phyloP scores from a whole-genome alignment of 1,140 invertebrate species.

The Aradophagus sp. region DNA sequence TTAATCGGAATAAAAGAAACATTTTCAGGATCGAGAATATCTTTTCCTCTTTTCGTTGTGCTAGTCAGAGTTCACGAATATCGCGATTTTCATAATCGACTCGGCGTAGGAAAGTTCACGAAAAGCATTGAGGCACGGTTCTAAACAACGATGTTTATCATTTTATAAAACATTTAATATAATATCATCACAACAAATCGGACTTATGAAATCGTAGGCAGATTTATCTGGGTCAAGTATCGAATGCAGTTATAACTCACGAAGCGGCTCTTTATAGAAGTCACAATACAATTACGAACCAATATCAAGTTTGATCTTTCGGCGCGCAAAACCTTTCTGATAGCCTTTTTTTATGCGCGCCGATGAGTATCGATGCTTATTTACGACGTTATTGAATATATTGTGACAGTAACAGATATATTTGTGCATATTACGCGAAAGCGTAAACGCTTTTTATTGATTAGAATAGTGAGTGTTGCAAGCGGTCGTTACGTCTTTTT shows the following conservation, averaged over 20 bases:
- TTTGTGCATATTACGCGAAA: no score
- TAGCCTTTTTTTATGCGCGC: constrained; percentile 28
- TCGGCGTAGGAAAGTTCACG: constrained; percentile 28
- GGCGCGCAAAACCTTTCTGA: constrained; percentile 40
- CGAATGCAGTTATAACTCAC: constrained; percentile 56
- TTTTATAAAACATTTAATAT: constrained; percentile 51
- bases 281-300: constrained; percentile 56
- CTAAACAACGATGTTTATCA: constrained; percentile 39
- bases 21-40: no score
- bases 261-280: constrained; percentile 55
- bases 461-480: no score
- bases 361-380: no score
- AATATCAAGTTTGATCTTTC: constrained; percentile 52
- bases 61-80: no score
- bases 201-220: constrained; percentile 47
- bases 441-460: no score
- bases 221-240: constrained; percentile 54
- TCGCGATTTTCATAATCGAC: constrained; percentile 34
- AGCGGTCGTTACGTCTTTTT: constrained; percentile 8
- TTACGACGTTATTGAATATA: no score
- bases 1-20: no score
- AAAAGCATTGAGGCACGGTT: constrained; percentile 22
- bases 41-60: no score
- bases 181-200: constrained; percentile 54
- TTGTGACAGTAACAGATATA: no score